Base-by-base conservation (phyloP, 2,113 vertebrate genomes). In the Pleuronectes platessa region DNA sequence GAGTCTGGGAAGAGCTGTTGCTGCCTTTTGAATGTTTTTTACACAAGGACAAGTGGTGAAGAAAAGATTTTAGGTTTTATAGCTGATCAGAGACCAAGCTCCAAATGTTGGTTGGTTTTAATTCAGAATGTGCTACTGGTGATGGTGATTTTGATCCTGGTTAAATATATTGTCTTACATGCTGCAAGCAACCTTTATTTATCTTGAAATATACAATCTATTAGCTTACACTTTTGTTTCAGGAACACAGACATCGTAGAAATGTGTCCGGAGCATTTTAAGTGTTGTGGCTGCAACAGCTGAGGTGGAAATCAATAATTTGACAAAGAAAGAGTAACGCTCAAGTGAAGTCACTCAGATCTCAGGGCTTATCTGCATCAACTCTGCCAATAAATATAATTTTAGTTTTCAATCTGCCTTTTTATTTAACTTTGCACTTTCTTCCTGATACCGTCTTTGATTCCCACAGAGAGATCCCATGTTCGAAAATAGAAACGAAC, bases 11-110 rank as follows among this genome's bases (percentile, higher is more conserved):
- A 54, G 79, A 79, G 67, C 55, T 51, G 54, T 63, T 63, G 56
- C 71, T 79, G 61, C 37, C 68, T 76, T 31, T 77, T 37, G 18
- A 40, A 45, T 12, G 58, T 20, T 53, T 53, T 53, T 40, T 51
- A 73, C 21, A 45, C 68, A 75, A 82, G 71, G 76, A 64, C 84
- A 61, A 60, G 54, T 75, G 21, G 42, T 78, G 53, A 71, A 51
- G 42, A 75, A 76, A 59, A 56, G 5, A 71, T 24, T 24, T 24
- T 2, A 24, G 24, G 17, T 72, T 78, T 76, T 75, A 67, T 40
- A 59, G 58, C 45, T 71, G 12, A 45, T 79, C 18, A 71, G 13
- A 78, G 61, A 11, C 45, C 8, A 12, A 40, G 42, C 10, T 20
- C 26, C 14, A 51, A 24, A 69, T 18, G 9, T 5, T 35, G 23